Conservation (phyloP, 1,140 invertebrate species). For the Aphis craccivora region DNA sequence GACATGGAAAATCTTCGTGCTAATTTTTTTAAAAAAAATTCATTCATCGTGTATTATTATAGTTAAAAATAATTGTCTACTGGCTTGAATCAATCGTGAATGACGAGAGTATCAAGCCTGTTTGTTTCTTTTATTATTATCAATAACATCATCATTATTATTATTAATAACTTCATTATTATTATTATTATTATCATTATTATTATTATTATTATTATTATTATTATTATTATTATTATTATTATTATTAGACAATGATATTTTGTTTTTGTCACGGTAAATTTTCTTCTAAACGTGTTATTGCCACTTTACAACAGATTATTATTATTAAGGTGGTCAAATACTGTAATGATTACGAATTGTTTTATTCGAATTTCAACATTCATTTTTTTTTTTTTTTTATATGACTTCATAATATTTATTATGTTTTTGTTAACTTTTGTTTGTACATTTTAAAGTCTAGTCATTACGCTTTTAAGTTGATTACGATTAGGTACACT, state of each 20-base stretch:
- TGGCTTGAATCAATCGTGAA: background rate
- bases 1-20: background rate
- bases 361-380: constrained; percentile 46
- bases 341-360: constrained; percentile 46
- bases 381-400: constrained; percentile 22
- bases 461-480: constrained; percentile 57
- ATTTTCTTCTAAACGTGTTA: constrained; percentile 57
- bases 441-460: constrained; percentile 54
- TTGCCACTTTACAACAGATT: constrained; percentile 52
- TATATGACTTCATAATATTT: constrained; percentile 45
- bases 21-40: background rate
- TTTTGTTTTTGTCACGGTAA: constrained; percentile 38
- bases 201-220: constrained; percentile 51
- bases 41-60: constrained; percentile 13
- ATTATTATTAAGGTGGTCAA: constrained; percentile 47
- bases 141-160: background rate
- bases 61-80: background rate
- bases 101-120: background rate
- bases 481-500: constrained; percentile 40
- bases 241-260: constrained; percentile 48
- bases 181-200: constrained; percentile 53
- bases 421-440: constrained; percentile 56
- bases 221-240: constrained; percentile 47
- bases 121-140: constrained; percentile 29
- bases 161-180: constrained; percentile 26